These are phyloP conservation scores for Pangasianodon hypophthalmus DNA, from an alignment of 2,113 vertebrate species.

Conservation along the genomic window DNA sequence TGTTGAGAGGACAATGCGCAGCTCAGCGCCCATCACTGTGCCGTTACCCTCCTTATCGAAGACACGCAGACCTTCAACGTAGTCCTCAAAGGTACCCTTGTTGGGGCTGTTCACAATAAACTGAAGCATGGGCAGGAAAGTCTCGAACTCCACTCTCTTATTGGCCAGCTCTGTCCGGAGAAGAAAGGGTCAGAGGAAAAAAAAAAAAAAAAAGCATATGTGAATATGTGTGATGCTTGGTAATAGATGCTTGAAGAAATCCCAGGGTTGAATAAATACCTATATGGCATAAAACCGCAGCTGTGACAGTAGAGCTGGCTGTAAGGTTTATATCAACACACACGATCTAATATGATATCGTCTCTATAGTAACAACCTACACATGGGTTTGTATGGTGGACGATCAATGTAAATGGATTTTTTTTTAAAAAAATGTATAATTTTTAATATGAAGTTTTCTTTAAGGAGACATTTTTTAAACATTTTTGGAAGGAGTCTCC, in stretches of 20 bases:
- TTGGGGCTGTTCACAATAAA: constrained; percentile 93
- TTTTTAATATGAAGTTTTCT: too few relatives aligned
- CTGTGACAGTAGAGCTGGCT: neutral
- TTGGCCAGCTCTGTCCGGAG: constrained; percentile 80
- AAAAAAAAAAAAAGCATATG: neutral
- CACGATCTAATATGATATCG: neutral
- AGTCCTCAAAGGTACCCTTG: constrained; percentile 91
- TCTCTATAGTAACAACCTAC: neutral
- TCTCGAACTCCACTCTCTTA: constrained; percentile 95
- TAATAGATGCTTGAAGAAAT: neutral
- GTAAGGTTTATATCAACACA: neutral
- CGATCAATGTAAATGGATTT: too few relatives aligned
- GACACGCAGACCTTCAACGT: constrained; percentile 98
- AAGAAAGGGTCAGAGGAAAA: constrained; percentile 3
- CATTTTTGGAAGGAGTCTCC: neutral
- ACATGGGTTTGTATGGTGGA: neutral
- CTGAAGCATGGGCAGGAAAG: constrained; percentile 96
- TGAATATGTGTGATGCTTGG: neutral
- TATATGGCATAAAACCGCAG: neutral
- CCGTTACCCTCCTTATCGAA: constrained; percentile 99
- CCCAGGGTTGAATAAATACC: neutral
- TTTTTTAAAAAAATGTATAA: too few relatives aligned
- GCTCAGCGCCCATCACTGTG: constrained; percentile 98
- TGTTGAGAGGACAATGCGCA: constrained; percentile 95
- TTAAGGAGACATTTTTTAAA: too few relatives aligned